Base-by-base conservation (phyloP, 1,140 invertebrate genomes). In the Physella acuta region DNA sequence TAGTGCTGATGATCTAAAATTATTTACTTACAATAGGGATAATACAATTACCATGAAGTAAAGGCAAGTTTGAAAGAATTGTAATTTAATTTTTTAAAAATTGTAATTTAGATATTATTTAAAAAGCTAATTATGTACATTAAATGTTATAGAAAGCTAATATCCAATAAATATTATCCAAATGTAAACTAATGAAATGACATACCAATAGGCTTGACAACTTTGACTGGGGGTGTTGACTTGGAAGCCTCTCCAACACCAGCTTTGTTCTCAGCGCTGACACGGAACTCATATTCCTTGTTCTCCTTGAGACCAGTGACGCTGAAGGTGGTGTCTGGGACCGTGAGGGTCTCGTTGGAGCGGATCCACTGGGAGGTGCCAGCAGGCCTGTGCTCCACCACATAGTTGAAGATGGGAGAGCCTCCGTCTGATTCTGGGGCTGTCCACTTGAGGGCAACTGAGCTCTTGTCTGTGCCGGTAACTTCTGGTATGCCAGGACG, bases 261-360 rank as follows among this genome's bases (percentile, higher is more conserved):
- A 30, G 95, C 97, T 56, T 94, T 93, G 85, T 99, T 99, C 84
- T 99, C 97, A 34, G 97, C 97, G 58, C 93, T 89, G 0, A 99
- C 90, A 61, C 96, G 88, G 89, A 99, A 99, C 76, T 92, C 91
- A 84, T 98, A 99, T 79, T 95, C 76, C 11, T 96, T 94, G 39
- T 93, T 94, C 85, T 98, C 95, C 11, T 89, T 91, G 8, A 99
- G 86, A 73, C 93, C 91, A 77, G 93, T 91, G 0, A 97, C 93
- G 0, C 92, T 81, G 71, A 77, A 81, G 20, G 73, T 81, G 11
- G 76, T 76, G 52, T 82, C 81, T n/a, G 75, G 61, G 1, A 81
- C 76, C 1, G 73, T 74, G 20, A 64, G 17, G 26, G 70, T 73
- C 24, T 76, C 75, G 64, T 78, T 83, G 62, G 77, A 79, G n/a